Evolutionary conservation across 2,113 vertebrate species (phyloP), one percentile per base, ranked within the genome.

Genomic region (Plecotus auritus): DNA sequence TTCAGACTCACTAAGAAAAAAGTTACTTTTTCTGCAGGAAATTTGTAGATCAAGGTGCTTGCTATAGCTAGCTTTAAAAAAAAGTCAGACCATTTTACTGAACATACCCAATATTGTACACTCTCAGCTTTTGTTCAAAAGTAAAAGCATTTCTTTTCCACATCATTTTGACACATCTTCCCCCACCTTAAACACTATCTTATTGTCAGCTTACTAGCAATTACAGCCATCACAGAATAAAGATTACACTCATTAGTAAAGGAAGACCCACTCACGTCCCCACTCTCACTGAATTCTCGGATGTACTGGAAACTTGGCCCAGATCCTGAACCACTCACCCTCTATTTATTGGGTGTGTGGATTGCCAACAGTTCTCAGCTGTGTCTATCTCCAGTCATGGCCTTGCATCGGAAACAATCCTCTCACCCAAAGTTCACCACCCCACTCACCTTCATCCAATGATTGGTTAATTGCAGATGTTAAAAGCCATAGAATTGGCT

Each of bases 1-100:
- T 78, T 59, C 18, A 82, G 45, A 42, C 17, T 77, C 26, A 56
- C 40, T 22, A 5, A 67, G 16, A 56, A 94, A 40, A 80, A 87
- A 4, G 3, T n/a, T 6, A 74, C 47, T 47, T 89, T 86, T 81
- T 22, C 30, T 51, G 13, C 17, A 73, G 16, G 23, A 78, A 42
- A 73, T 69, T 42, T 94, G 88, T 70, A 92, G 85, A 64, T 85
- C 45, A 56, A 82, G 16, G 23, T n/a, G 3, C 70, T 66, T 70
- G 28, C 56, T 73, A 12, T 5, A 26, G 23, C 23, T n/a, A 40
- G 9, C 37, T 74, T 74, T 16, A 16, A 30, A 77, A 49, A 49
- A 87, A 20, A 16, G 4, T 18, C 56, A 70, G 22, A 17, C 49
- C 49, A 20, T 23, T 86, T 82, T 26, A 30, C 32, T 40, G n/a